A percentile compares a stretch with the other conserved stretches of the same genome.
Conservation (phyloP, 2,888 invertebrate genomes). For the Cenopis cana region DNA sequence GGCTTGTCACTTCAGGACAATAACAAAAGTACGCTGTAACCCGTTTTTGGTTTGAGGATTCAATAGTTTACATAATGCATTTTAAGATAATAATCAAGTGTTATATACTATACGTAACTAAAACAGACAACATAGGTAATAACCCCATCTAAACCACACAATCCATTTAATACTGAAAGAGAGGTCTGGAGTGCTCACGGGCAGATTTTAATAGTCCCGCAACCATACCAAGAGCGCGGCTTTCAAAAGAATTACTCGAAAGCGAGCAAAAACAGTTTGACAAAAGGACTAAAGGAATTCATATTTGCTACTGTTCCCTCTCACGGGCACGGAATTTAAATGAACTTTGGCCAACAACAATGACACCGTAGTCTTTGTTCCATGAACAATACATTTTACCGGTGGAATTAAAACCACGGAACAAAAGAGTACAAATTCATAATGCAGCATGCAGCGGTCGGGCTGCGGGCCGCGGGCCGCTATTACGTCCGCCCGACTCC, state of each 20-base stretch:
- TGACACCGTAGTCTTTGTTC: slow-evolving; percentile 83
- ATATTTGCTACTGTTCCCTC: slow-evolving; percentile 83
- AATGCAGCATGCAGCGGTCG: slow-evolving; percentile 69
- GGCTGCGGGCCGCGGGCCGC: slow-evolving; percentile 48
- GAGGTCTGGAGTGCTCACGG: slow-evolving; percentile 30
- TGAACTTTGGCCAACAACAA: slow-evolving; percentile 84
- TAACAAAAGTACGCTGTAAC: too few species aligned
- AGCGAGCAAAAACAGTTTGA: slow-evolving; percentile 76
- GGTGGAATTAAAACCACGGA: slow-evolving; percentile 83
- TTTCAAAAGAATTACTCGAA: slow-evolving; percentile 74
- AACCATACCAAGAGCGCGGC: slow-evolving; percentile 48
- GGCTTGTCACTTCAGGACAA: too few species aligned
- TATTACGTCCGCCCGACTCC: slow-evolving; percentile 27
- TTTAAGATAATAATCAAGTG: neutral
- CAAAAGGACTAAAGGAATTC: slow-evolving; percentile 82
- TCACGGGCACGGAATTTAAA: slow-evolving; percentile 82
- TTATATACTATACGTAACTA: neutral
- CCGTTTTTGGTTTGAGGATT: too few species aligned
- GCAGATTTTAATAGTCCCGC: slow-evolving; percentile 42
- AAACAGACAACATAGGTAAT: neutral
- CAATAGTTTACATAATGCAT: neutral
- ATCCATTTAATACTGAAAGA: slow-evolving; percentile 24
- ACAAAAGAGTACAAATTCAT: slow-evolving; percentile 83
- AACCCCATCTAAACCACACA: slow-evolving; percentile 18
- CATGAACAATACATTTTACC: slow-evolving; percentile 82